These are phyloP conservation scores for Cheilosia variabilis DNA, from an alignment of 2,888 invertebrate species.

Conservation along the genomic window DNA sequence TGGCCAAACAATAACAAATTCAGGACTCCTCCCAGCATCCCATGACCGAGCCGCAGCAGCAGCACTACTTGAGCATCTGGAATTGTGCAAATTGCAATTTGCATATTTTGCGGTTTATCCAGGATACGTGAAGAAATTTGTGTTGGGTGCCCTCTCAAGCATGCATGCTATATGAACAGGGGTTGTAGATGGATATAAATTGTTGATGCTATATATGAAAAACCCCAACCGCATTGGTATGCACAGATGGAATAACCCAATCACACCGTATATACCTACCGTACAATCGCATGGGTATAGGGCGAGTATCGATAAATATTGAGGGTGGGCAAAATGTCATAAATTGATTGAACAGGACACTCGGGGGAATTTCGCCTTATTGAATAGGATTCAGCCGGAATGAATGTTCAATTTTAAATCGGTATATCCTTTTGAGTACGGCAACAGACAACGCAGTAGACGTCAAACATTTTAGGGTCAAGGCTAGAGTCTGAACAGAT, in stretches of 20 bases:
- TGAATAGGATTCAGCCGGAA: slow-evolving; percentile 46
- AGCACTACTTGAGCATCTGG: slow-evolving; percentile 72
- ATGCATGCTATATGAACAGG: slow-evolving; percentile 17
- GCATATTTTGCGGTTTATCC: slow-evolving; percentile 74
- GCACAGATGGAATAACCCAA: slow-evolving; percentile 74
- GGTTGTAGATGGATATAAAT: slow-evolving; percentile 49
- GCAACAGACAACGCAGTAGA: too few relatives aligned
- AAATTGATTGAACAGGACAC: slow-evolving; percentile 70
- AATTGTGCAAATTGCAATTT: slow-evolving; percentile 75
- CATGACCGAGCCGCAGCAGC: neutral
- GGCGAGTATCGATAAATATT: slow-evolving; percentile 56
- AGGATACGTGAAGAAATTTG: slow-evolving; percentile 75
- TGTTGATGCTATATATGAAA: slow-evolving; percentile 69
- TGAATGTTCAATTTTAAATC: slow-evolving; percentile 56
- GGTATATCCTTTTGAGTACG: neutral
- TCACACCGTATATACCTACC: slow-evolving; percentile 63
- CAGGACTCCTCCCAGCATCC: slow-evolving; percentile 15
- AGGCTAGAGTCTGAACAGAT: too few relatives aligned
- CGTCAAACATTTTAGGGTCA: too few relatives aligned
- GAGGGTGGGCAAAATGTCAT: slow-evolving; percentile 59
- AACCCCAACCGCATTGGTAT: slow-evolving; percentile 70
- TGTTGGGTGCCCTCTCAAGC: slow-evolving; percentile 33
- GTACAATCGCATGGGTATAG: slow-evolving; percentile 15
- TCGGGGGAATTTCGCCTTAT: slow-evolving; percentile 63
- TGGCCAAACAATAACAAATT: slow-evolving; percentile 36